Percentiles rank a stretch among this genome's conserved stretches.
Conservation (phyloP, 2,888 invertebrate species). For the Charanyca ferruginea region DNA sequence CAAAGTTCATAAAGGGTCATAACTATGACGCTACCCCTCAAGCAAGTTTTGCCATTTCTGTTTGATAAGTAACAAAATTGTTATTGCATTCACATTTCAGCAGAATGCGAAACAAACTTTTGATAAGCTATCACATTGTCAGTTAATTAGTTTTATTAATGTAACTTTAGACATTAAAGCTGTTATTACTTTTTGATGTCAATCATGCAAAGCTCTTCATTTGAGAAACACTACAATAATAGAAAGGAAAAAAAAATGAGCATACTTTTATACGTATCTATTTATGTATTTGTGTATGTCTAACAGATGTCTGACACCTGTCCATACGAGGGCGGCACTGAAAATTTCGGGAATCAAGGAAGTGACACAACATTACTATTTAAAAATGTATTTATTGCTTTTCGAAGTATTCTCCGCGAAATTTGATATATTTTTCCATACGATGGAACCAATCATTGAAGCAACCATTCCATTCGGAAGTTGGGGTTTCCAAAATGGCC, state of each 20-base stretch:
- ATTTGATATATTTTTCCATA: too few relatives aligned
- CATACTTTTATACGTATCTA: too few relatives aligned
- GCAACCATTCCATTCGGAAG: too few relatives aligned
- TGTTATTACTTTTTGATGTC: slow-evolving; percentile 1
- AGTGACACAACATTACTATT: too few relatives aligned
- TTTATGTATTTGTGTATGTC: too few relatives aligned
- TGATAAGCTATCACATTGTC: slow-evolving; percentile 31
- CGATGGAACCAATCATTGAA: too few relatives aligned
- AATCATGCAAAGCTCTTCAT: neutral
- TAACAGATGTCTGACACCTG: too few relatives aligned
- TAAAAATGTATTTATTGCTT: too few relatives aligned
- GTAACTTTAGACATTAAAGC: neutral
- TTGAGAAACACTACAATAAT: neutral
- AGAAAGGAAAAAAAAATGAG: neutral
- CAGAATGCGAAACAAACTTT: slow-evolving; percentile 25
- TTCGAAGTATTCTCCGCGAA: too few relatives aligned
- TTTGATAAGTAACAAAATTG: slow-evolving; percentile 50
- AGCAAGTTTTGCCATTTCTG: slow-evolving; percentile 42
- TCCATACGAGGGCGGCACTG: too few relatives aligned
- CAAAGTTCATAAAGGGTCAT: slow-evolving; percentile 42
- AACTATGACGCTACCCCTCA: slow-evolving; percentile 39
- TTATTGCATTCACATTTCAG: slow-evolving; percentile 40
- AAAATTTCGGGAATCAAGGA: too few relatives aligned
- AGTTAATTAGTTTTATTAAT: slow-evolving; percentile 34
- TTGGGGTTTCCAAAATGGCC: too few relatives aligned